Evolutionary conservation across 1,140 invertebrate genomes (phyloP), one percentile per base, ranked within the genome.

Genomic region (Meloidogyne exigua): DNA sequence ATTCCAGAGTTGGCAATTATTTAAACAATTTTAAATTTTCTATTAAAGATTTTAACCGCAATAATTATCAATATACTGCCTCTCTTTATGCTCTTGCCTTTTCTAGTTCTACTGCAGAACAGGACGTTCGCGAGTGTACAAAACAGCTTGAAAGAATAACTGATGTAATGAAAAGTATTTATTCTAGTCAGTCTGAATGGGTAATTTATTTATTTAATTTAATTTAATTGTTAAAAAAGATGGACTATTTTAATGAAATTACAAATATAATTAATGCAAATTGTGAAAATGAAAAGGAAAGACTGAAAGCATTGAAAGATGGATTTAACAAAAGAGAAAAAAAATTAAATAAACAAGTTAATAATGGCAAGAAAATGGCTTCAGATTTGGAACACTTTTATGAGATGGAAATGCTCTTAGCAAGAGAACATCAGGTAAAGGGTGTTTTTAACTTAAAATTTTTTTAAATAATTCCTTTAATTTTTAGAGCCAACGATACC

Each of bases 231-330:
- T 12, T 21, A 72, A n/a, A 32, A 21, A 15, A 72, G 71, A 44
- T 72, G 71, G 71, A 72, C 1, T 44, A 72, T 63, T 72, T 26
- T 21, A 72, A 44, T 3, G 28, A 49, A 63, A 72, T 72, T 44
- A 57, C 71, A 12, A 23, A 63, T 49, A 72, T 42, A 12, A 62
- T 72, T 3, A 72, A 26, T 26, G 49, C 21, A 11, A 72, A 72
- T 42, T 64, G 71, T n/a, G 64, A 72, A 26, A 64, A 28, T n/a
- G 71, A 72, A 63, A 72, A 72, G 26, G 44, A 72, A 26, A n/a
- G 71, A 21, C 44, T 72, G 12, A 72, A 72, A 10, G n/a, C 23
- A 15, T 62, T 72, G 11, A 23, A 23, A 32, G 44, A 32, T 49
- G 71, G n/a, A 39, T 72, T 72, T 18, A 18, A n/a, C 0, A 63